Evolutionary conservation across 2,888 invertebrate species (phyloP), one percentile per base, ranked within the genome.

Genomic region (Drosophila acutilabella): DNA sequence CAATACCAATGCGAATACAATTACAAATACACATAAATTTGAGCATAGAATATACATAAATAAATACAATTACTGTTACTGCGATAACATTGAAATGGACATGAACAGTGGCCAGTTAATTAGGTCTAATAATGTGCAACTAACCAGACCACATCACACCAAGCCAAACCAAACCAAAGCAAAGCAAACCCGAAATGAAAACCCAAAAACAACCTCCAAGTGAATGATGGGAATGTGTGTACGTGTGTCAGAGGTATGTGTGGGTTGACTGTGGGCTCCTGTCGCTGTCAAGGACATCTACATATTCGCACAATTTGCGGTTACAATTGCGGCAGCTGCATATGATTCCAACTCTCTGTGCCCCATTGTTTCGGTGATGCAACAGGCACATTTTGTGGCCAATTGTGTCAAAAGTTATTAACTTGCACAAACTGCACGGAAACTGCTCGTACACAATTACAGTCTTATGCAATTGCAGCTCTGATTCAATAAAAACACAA

Each of bases 251-350:
- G 30, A 16, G 48, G 45, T 40, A 14, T 16, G 50, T 38, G 38
- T 59, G 36, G 0, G 36, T 36, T 36, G 36, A 8, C 30, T 45
- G 59, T 8, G 18, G 16, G 38, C 36, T 62, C 54, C 66, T 85
- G 83, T 85, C 83, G 81, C 61, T 85, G 88, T 71, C 88, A 85
- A 88, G 86, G 83, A 64, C 81, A 81, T 42, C 30, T 20, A 36
- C 36, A 44, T 36, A 47, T 60, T 50, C 58, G 71, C 73, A 75
- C 76, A 82, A 67, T 33, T 44, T 77, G 74, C 64, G 77, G 75
- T 68, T 72, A 42, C 68, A 52, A 54, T 44, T 73, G 67, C 45
- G 64, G 66, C 62, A 48, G 56, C 77, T 86, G 83, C 80, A 74
- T 48, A 57, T 80, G 81, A 82, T 69, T 78, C 40, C 53, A 14